Evolutionary conservation across 2,113 vertebrate species (phyloP), one percentile per base, ranked within the genome.

Genomic region (Athene cunicularia): DNA sequence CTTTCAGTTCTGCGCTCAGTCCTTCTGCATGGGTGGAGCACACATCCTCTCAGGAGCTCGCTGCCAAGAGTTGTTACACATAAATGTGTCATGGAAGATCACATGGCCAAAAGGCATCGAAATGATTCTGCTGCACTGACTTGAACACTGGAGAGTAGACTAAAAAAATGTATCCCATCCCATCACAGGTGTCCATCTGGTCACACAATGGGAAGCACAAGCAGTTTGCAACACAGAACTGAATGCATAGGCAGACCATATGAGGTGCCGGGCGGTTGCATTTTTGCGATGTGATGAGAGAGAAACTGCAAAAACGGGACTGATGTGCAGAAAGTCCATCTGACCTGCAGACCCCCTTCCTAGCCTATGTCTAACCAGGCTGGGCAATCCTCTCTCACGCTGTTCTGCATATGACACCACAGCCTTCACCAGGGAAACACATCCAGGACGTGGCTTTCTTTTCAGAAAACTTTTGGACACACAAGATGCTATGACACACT

Each of bases 21-120:
- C 67, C 75, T 95, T 95, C 94, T 8, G 15, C 76, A 49, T 7
- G 86, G 93, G 91, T 94, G 94, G 93, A 88, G 93, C 67, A 64
- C 93, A 70, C 86, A 83, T 92, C 91, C 82, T 76, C 86, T 52
- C 18, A 6, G 63, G 43, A 62, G 67, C 82, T 64, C 0, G 4
- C 75, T 83, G 91, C 93, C 90, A 80, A 13, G 12, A 32, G 62
- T 64, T 6, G 41, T 52, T 47, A 47, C 45, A 47, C 45, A 32
- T 4, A 67, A 81, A 77, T 1, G 55, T 77, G 45, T 39, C 67
- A 50, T 2, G n/a, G 50, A 63, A n/a, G 80, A 74, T 53, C 55
- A 89, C 1, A 2, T 17, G 47, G 20, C 39, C 39, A 80, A 50
- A 63, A 56, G 33, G 41, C 39, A 86, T 32, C 26, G 12, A 52